Evolutionary conservation across 2,113 vertebrate genomes (phyloP), one percentile per base, ranked within the genome.

Genomic region (Sardina pilchardus): DNA sequence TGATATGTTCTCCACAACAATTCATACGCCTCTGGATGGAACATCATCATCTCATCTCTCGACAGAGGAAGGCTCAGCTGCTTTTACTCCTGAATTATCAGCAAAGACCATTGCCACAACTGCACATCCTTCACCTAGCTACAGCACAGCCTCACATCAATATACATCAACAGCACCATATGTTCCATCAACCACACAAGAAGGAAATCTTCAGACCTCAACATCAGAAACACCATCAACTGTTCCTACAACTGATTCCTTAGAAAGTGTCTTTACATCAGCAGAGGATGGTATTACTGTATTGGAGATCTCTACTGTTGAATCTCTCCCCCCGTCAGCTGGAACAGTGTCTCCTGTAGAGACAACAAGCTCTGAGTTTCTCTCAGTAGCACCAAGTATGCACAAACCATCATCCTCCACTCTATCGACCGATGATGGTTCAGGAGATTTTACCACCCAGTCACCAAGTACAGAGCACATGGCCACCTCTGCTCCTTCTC

Each of bases 401-500:
- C 30, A 78, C 24, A 30, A 36, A 30, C 71, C 30, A n/a, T 82
- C 5, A 53, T 87, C 43, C 7, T 53, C 48, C 84, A 81, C 48
- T 56, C 84, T 16, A 82, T 34, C 53, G 21, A 59, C 81, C 5
- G 17, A 53, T 80, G 85, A 84, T 36, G 84, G 83, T 45, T 88
- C 89, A 50, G 85, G 82, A 81, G 86, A 87, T 86, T 34, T 78
- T 16, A 17, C 34, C 12, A 17, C 30, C 30, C 26, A 78, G 26
- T 14, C 26, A 34, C 39, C 71, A 30, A 78, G 26, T 36, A 36
- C 30, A 16, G 30, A 36, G 30, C 12, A 30, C 71, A 78, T 17
- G 4, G 12, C 71, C 30, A 78, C 71, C 30, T 36, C 71, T 75
- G n/a, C 26, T 34, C 30, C 67, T 12, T 30, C 30, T 16, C 26